Evolutionary conservation across 2,888 invertebrate species (phyloP).

Genomic region (Megamerina dolium): DNA sequence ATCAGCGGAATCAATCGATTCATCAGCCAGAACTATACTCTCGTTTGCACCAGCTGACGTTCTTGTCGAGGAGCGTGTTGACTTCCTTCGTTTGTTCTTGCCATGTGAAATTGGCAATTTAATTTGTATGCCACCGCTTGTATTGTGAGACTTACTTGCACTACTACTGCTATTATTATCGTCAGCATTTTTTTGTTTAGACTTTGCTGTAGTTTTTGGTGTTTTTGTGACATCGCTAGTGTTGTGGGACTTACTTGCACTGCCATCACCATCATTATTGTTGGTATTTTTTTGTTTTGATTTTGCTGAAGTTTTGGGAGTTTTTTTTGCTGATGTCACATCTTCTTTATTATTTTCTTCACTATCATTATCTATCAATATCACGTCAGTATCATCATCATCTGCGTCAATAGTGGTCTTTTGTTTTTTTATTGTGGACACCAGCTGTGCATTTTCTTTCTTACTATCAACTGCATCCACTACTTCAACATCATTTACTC

Average conservation of each 20-base stretch:
- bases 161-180: constrained; percentile 13
- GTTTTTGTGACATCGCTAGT: no score
- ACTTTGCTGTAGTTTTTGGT: neutral
- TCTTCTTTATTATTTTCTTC: constrained; percentile 4
- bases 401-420: constrained; percentile 8
- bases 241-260: neutral
- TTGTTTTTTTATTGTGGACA: constrained; percentile 20
- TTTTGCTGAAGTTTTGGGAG: neutral
- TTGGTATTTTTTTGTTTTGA: neutral
- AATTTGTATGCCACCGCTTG: no score
- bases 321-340: neutral
- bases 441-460: constrained; percentile 23
- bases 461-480: neutral
- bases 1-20: constrained; percentile 31
- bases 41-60: constrained; percentile 4
- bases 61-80: constrained; percentile 12
- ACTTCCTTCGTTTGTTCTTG: constrained; percentile 36
- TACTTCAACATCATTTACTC: constrained; percentile 18
- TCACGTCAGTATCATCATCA: constrained; percentile 12
- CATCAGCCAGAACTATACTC: constrained; percentile 2
- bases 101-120: constrained; percentile 33
- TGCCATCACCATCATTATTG: neutral
- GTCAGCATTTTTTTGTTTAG: constrained; percentile 10
- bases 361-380: constrained; percentile 19
- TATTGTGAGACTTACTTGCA: no score